A percentile compares a stretch with the other conserved stretches of the same genome.
These are phyloP conservation scores for Channa striata DNA, from an alignment of 2,797 vertebrate genomes.

Conservation along the genomic window DNA sequence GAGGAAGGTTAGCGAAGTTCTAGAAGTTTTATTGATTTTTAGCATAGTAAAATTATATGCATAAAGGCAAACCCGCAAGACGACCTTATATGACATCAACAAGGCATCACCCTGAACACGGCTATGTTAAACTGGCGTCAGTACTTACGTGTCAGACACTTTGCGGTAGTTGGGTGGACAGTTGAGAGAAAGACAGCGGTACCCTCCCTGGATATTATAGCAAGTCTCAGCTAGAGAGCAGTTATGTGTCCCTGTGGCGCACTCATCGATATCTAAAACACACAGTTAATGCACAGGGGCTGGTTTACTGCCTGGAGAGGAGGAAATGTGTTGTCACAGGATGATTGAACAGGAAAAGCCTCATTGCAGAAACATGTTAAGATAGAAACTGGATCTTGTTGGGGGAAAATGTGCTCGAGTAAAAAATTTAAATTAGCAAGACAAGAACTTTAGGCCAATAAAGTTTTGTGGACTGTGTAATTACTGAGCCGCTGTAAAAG, in stretches of 20 bases:
- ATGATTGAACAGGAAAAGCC: conserved; percentile 21
- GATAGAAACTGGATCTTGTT: conserved; percentile 18
- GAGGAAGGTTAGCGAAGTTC: not conserved
- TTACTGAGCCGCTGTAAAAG: conserved; percentile 47
- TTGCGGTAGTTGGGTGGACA: conserved; percentile 94
- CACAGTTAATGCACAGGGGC: conserved; percentile 32
- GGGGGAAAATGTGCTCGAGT: conserved; percentile 25
- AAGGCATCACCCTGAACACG: not conserved
- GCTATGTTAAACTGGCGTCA: not conserved
- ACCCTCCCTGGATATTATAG: conserved; percentile 94
- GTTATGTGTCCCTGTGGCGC: conserved; percentile 91
- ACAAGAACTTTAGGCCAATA: conserved; percentile 55
- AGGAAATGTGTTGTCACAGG: not conserved
- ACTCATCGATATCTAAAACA: conserved; percentile 93
- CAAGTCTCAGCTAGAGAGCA: conserved; percentile 92
- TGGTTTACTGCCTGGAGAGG: conserved; percentile 27
- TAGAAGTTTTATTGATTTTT: not conserved
- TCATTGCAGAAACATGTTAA: conserved; percentile 17
- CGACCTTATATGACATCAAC: too few species aligned
- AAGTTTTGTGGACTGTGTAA: conserved; percentile 63
- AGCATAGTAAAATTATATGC: too few species aligned
- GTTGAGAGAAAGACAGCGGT: conserved; percentile 91
- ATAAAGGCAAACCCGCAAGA: not conserved
- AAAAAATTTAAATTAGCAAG: conserved; percentile 50
- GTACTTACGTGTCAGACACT: conserved; percentile 91